phyloP scores from a whole-genome alignment of 2,888 invertebrate species.

The Polyommatus iphigenia region DNA sequence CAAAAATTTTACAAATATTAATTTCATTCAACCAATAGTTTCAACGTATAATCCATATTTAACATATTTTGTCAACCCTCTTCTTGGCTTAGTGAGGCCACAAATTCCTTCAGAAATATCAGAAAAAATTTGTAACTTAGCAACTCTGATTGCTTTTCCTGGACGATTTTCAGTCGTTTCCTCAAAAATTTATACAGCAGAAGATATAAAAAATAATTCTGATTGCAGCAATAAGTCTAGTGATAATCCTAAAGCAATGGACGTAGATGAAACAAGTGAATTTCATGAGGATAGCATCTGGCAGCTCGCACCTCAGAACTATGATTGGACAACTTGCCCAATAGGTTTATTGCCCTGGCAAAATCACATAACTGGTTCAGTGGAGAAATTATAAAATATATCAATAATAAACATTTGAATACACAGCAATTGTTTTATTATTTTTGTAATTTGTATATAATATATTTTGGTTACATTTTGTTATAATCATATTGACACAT shows the following conservation, averaged over 20 bases:
- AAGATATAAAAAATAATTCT: constrained; percentile 57
- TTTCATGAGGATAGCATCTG: constrained; percentile 52
- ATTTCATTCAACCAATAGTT: constrained; percentile 63
- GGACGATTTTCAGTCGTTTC: constrained; percentile 49
- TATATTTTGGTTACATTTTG: constrained; percentile 76
- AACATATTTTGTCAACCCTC: constrained; percentile 58
- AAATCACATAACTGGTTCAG: constrained; percentile 41
- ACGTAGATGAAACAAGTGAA: constrained; percentile 27
- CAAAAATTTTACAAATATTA: constrained; percentile 56
- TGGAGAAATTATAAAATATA: constrained; percentile 36
- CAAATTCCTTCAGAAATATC: constrained; percentile 51
- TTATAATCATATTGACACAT: constrained; percentile 67
- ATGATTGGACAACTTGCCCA: constrained; percentile 71
- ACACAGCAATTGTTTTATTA: constrained; percentile 73
- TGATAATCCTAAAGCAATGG: constrained; percentile 34
- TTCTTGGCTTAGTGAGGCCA: constrained; percentile 60
- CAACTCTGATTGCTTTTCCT: constrained; percentile 61
- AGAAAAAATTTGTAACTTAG: constrained; percentile 56
- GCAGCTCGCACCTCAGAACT: constrained; percentile 54
- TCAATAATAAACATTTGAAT: constrained; percentile 47
- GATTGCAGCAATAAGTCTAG: neutral
- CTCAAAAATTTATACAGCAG: constrained; percentile 65
- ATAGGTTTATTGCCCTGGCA: constrained; percentile 77
- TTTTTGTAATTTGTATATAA: constrained; percentile 76
- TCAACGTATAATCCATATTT: constrained; percentile 65